phyloP scores from a whole-genome alignment of 2,888 invertebrate species.

The Thereva unica region DNA sequence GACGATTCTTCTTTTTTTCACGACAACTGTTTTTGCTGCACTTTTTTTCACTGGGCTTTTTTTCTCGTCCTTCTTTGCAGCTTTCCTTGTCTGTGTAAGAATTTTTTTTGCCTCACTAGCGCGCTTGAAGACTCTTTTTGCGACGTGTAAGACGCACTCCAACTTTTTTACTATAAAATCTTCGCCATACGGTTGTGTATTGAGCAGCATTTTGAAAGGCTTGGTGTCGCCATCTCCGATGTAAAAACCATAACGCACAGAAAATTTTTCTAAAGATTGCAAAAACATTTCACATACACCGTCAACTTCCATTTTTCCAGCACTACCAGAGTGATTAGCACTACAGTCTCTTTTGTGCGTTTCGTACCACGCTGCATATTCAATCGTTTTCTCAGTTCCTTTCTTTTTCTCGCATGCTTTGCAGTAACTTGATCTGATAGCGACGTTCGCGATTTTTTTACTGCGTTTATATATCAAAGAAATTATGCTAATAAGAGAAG shows the following conservation, averaged over 20 bases:
- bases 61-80: too few species aligned
- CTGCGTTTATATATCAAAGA: too few species aligned
- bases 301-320: conserved; percentile 25
- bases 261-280: conserved; percentile 17
- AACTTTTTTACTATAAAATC: conserved; percentile 22
- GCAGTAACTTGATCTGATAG: too few species aligned
- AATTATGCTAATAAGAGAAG: conserved; percentile 8
- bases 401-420: too few species aligned
- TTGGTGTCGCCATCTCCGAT: conserved; percentile 12
- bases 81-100: too few species aligned
- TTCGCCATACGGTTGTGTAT: conserved; percentile 3
- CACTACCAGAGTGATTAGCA: conserved; percentile 24
- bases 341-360: conserved; percentile 7
- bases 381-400: too few species aligned
- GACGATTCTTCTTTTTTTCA: too few species aligned
- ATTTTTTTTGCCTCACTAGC: too few species aligned
- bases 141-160: conserved; percentile 18
- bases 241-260: conserved; percentile 11
- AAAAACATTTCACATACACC: conserved; percentile 27
- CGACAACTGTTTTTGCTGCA: too few species aligned
- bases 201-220: conserved; percentile 17
- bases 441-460: too few species aligned
- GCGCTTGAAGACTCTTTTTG: conserved; percentile 9
- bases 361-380: too few species aligned
- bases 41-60: too few species aligned